Base-by-base conservation (phyloP, 2,113 vertebrate species). In the Peromyscus maniculatus region DNA sequence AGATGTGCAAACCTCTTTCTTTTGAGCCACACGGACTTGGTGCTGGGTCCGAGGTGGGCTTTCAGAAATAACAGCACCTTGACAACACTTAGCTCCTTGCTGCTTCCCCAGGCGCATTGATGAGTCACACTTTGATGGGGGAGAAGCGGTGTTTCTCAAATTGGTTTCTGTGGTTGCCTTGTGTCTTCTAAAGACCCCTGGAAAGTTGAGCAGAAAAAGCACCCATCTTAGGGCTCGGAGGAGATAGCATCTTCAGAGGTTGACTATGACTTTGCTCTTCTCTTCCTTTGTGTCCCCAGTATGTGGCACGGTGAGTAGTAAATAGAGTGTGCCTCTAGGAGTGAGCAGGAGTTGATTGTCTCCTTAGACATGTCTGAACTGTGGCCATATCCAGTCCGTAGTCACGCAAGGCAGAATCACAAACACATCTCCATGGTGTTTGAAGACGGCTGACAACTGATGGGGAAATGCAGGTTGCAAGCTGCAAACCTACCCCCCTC, bases 1-100 rank as follows among this genome's bases (percentile, higher is more conserved):
- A 71, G 12, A n/a, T 87, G 62, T n/a, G 24, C 82, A 52, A 8
- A 72, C 92, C 11, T 55, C 96, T 89, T 97, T n/a, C 52, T 96
- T 75, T 95, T 57, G 94, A 75, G 91, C 64, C 91, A 1, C 55
- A 7, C 82, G 55, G 72, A 64, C 90, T 87, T 91, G 89, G 78
- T 84, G 67, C 86, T 66, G 72, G 52, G 46, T 91, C 19, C 55
- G 72, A 90, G 71, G 64, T 94, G 84, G 31, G 24, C 66, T 96
- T 97, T 55, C 55, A 84, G 39, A 94, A 74, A 90, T 59, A 95
- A 39, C 31, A 36, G 19, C 55, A 46, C 57, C 96, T 75, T 77
- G 31, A 46, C 52, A 36, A 80, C 55, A 43, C 1, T 28, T 52
- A 17, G 66, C 52, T 87, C 67, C 19, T 43, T 49, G 19, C 64